Evolutionary conservation across 2,797 vertebrate species (phyloP), one percentile per base, ranked within the genome.

Genomic region (Benthosema pterotum): DNA sequence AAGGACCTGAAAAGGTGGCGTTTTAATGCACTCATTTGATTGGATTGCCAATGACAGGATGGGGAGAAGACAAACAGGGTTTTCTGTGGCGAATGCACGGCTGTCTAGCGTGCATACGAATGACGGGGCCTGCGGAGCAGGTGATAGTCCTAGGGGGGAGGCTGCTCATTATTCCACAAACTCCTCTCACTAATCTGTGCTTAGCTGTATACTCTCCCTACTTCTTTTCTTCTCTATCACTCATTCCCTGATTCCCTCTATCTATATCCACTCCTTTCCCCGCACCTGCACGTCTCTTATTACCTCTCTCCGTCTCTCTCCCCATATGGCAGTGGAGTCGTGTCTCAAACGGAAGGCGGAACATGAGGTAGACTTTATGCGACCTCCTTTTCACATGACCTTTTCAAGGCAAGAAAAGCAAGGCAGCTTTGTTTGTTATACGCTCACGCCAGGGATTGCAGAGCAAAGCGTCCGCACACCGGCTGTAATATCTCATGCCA

Each of bases 1-100:
- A 83, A 88, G 88, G 81, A 87, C 60, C 60, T 57, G 32, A 69
- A 57, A 76, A 77, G 78, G 80, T 74, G 71, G 71, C 75, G 71
- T 59, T 82, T 62, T 74, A 25, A 69, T 71, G 57, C 77, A 78
- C 77, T 84, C 63, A 72, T 88, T 83, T 84, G 80, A 91, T 90
- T 89, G 78, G 74, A 87, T 83, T 85, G 80, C 85, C 71, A 74
- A 68, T 79, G 74, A 67, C 75, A 70, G 70, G 66, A 69, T 73
- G 75, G 54, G 50, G 28, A 22, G 48, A 42, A 61, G 57, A 53
- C 58, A 67, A 72, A 67, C 63, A 69, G 65, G 67, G 65, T 45
- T 67, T 85, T 67, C 48, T 54, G 57, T 61, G 3, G 0, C 53
- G 63, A 60, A 4, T 52, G 60, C 62, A 4, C 49, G 8, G 38